These are phyloP conservation scores for Dryas iulia DNA, from an alignment of 1,140 invertebrate genomes.

Conservation along the genomic window DNA sequence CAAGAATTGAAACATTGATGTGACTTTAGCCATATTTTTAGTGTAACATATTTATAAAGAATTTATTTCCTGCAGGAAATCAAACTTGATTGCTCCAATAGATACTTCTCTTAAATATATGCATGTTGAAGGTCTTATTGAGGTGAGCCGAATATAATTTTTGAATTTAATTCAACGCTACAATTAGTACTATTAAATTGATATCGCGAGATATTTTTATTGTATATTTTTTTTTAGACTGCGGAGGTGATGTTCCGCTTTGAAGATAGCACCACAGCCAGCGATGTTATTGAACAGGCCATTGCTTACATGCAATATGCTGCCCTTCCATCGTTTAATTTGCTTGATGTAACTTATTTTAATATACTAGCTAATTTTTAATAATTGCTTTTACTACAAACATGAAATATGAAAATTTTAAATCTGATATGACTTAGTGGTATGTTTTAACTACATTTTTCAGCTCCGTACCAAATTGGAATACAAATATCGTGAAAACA, in stretches of 20 bases:
- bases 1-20: no score
- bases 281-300: constrained; percentile 56
- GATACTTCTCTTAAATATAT: constrained; percentile 51
- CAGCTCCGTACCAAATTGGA: constrained; percentile 82
- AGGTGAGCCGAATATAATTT: constrained; percentile 25
- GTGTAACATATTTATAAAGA: no score
- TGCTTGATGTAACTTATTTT: constrained; percentile 43
- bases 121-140: constrained; percentile 84
- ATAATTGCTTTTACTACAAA: no score
- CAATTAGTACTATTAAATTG: no score
- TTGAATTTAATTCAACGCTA: no score
- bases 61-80: neutral
- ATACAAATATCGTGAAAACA: constrained; percentile 92
- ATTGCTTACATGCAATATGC: constrained; percentile 86
- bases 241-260: constrained; percentile 76
- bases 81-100: neutral
- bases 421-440: no score
- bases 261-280: constrained; percentile 39
- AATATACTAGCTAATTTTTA: no score
- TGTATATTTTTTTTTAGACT: constrained; percentile 17
- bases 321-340: constrained; percentile 44
- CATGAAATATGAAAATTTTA: no score
- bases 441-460: constrained; percentile 20
- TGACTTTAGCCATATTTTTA: no score
- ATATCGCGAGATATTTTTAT: no score